phyloP scores from a whole-genome alignment of 2,888 invertebrate genomes.

The Margaritifera margaritifera region DNA sequence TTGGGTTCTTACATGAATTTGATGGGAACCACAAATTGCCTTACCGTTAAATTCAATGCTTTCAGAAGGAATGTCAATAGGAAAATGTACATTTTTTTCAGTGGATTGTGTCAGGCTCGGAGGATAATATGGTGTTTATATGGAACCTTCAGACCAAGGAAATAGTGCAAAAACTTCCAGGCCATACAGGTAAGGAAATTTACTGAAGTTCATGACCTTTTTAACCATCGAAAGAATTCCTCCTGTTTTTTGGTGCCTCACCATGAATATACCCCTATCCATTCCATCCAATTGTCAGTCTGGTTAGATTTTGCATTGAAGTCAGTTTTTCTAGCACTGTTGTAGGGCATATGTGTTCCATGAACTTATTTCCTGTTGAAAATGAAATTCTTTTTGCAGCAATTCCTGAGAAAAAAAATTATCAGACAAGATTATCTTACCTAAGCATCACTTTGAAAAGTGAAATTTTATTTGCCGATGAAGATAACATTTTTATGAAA shows the following conservation, averaged over 20 bases:
- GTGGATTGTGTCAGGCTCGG: conserved; percentile 99
- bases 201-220: background rate
- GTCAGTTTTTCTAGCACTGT: too few species aligned
- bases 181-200: conserved; percentile 85
- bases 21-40: background rate
- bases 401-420: too few species aligned
- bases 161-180: conserved; percentile 96
- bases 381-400: too few species aligned
- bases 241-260: background rate
- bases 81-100: conserved; percentile 72
- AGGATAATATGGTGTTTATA: conserved; percentile 98
- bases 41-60: background rate
- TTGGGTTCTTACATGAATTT: too few species aligned
- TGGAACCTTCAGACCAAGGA: conserved; percentile 99
- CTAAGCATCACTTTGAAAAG: too few species aligned
- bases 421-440: too few species aligned
- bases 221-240: background rate
- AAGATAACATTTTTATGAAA: too few species aligned
- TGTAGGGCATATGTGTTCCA: too few species aligned
- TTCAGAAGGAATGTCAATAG: background rate
- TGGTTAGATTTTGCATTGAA: too few species aligned
- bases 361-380: too few species aligned
- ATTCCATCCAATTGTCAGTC: too few species aligned
- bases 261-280: background rate
- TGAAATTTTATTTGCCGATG: too few species aligned